A percentile compares a stretch with the other conserved stretches of the same genome.
phyloP scores from a whole-genome alignment of 1,140 invertebrate species.

The Ectropis grisescens region DNA sequence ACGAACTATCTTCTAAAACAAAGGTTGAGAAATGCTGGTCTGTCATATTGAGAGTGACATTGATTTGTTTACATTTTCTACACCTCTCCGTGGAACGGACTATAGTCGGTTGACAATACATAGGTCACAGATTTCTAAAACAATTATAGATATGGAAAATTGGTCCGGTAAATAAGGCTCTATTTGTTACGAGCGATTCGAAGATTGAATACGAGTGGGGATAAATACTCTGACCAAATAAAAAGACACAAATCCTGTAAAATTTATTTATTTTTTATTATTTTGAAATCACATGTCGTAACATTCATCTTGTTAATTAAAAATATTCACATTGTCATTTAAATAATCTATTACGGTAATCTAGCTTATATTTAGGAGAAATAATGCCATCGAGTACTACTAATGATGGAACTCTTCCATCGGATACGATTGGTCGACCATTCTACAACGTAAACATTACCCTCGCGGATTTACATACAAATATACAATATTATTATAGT shows the following conservation, averaged over 20 bases:
- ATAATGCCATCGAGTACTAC: slow-evolving; percentile 67
- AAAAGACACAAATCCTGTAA: slow-evolving; percentile 51
- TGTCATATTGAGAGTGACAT: too few species aligned
- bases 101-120: too few species aligned
- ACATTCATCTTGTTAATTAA: slow-evolving; percentile 71
- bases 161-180: too few species aligned
- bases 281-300: slow-evolving; percentile 72
- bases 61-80: too few species aligned
- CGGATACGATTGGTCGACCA: slow-evolving; percentile 60
- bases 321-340: slow-evolving; percentile 72
- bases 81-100: too few species aligned
- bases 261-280: slow-evolving; percentile 71
- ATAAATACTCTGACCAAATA: too few species aligned
- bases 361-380: slow-evolving; percentile 64
- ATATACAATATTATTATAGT: slow-evolving; percentile 64
- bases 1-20: too few species aligned
- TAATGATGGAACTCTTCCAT: slow-evolving; percentile 37
- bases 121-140: too few species aligned
- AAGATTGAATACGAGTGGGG: too few species aligned
- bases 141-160: too few species aligned
- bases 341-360: slow-evolving; percentile 65
- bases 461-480: slow-evolving; percentile 55
- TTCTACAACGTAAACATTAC: slow-evolving; percentile 48
- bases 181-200: too few species aligned
- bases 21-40: too few species aligned